Evolutionary conservation across 2,888 invertebrate genomes (phyloP), one percentile per base, ranked within the genome.

Genomic region (Drosophila gaucha): DNA sequence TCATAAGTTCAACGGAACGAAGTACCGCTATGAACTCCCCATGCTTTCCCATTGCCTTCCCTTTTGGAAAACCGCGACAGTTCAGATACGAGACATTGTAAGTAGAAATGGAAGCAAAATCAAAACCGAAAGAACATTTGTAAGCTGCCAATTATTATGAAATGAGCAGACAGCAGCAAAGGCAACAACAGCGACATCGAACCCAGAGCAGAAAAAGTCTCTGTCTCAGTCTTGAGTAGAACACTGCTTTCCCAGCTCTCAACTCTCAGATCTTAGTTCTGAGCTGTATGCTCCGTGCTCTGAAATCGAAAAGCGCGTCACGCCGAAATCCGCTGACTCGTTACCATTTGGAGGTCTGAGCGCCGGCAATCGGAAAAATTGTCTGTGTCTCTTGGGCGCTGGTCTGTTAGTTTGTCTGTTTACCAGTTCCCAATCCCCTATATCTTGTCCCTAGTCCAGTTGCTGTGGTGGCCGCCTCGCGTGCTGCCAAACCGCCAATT

Each of bases 401-500:
- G 66, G 47, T 59, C 49, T 62, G 52, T 58, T 66, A 20, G 57
- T 57, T 39, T 55, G 30, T 50, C 38, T 49, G 14, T 6, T 31
- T 28, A 36, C 16, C 22, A 43, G 30, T 20, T 35, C 47, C 6
- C 35, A 31, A 26, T 22, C n/a, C 35, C 47, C 38, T 46, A 6
- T 38, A 6, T 9, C 26, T 10, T 38, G 24, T 58, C 38, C 46
- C 59, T 33, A 47, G 41, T 43, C 52, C 74, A 71, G 62, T 63
- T 60, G 35, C 35, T 59, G 41, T 50, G 39, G 46, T 56, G 62
- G 50, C 75, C 75, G 85, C 71, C 78, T 84, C 85, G 84, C 84
- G 84, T 84, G 84, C 82, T 84, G 85, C 87, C 84, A 80, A 84
- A 86, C 84, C 87, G 87, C 84, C 87, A 84, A 84, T 84, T 84